Base-by-base conservation (phyloP, 37 sponge, comb jelly and placozoan species). In the Amphimedon queenslandica region DNA sequence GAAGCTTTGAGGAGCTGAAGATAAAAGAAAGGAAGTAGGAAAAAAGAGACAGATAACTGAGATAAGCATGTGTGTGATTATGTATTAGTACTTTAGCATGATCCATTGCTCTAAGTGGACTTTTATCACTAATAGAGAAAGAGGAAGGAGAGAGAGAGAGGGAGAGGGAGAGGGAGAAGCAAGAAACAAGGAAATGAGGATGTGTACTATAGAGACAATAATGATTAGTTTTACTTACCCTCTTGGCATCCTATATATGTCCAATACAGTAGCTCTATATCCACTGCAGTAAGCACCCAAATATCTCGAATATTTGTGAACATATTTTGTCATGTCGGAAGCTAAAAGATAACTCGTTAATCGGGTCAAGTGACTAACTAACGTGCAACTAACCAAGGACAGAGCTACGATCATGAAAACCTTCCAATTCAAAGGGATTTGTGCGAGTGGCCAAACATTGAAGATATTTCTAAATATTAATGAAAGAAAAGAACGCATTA, bases 391-490 rank as follows among this genome's bases (percentile, higher is more conserved):
- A 18, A 47, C 53, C 53, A 18, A 47, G 53, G 8, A 47, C 53
- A 47, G 8, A 18, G 53, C 53, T 47, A 33, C 40, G 71, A 70
- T 93, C 94, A 13, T 10, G 56, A 43, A 81, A 93, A 31, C 21
- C 18, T 24, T 89, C 90, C 31, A 93, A 28, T 10, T 40, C 28
- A 56, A 93, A 89, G 18, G 66, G 35, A 40, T 61, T 42, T 0
- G 83, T 13, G n/a, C 83, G 66, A 21, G 94, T 92, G n/a, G 94
- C 94, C 61, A 93, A 16, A 65, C 88, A 85, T 74, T 93, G 94
- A 11, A 89, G 4, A 47, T 82, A 93, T 66, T 82, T 86, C 94
- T 93, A 71, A 32, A 76, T 16, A n/a, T 23, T 5, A 33, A 37
- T 11, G 32, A 34, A 30, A 6, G 33, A 37, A n/a, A n/a, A n/a